phyloP scores from a whole-genome alignment of 2,113 vertebrate species.

The Panurus biarmicus region DNA sequence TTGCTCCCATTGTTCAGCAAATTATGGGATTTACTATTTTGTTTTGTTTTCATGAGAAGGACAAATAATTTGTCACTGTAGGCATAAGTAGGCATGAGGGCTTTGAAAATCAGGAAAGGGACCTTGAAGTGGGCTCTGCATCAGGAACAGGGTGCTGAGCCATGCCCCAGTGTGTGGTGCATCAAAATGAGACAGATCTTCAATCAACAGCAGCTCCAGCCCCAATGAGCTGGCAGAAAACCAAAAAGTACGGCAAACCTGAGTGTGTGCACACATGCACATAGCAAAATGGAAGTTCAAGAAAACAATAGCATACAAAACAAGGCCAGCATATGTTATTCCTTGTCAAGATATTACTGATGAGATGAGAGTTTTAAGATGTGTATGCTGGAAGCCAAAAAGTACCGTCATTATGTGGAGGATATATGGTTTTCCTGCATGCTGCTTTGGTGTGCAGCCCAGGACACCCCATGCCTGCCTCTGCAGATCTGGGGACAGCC shows the following conservation, averaged over 20 bases:
- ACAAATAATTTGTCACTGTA: not conserved
- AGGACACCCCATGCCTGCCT: not conserved
- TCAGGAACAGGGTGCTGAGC: not conserved
- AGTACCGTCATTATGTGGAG: not conserved
- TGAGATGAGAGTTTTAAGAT: not conserved
- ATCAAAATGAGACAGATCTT: not conserved
- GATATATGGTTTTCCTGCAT: not conserved
- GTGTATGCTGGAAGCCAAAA: not conserved
- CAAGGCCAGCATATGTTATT: not conserved
- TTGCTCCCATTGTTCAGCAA: not conserved
- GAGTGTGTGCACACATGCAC: not conserved
- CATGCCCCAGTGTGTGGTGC: no score
- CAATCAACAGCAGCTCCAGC: not conserved
- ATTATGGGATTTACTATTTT: not conserved
- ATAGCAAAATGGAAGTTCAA: not conserved
- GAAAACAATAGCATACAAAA: not conserved
- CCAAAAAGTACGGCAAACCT: not conserved
- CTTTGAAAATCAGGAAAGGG: not conserved
- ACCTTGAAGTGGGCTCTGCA: not conserved
- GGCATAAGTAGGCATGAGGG: not conserved
- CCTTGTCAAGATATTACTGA: not conserved
- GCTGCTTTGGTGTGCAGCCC: not conserved
- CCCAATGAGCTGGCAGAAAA: accelerated
- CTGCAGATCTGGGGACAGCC: not conserved
- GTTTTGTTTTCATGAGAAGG: not conserved